A percentile compares a stretch with the other conserved stretches of the same genome.
Conservation (phyloP, 30 jellyfish, hydroid and myxozoan genomes). For the Catostylus mosaicus region DNA sequence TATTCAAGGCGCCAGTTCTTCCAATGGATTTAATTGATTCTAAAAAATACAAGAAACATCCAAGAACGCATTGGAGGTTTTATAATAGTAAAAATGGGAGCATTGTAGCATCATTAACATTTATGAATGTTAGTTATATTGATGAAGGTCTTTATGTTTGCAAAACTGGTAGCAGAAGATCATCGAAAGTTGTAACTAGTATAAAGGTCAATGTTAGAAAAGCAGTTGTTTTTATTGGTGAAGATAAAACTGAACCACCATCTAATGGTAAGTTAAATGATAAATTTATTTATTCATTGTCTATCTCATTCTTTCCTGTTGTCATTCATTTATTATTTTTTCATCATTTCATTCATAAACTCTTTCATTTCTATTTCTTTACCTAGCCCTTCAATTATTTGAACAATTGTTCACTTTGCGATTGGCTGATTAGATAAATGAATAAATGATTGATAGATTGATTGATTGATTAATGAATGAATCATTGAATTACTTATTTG, state of each 20-base stretch:
- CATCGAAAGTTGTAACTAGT: conserved; percentile 5
- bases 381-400: too few relatives aligned
- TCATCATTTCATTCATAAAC: too few relatives aligned
- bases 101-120: conserved; percentile 51
- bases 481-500: not conserved
- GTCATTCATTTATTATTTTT: too few relatives aligned
- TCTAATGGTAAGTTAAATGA: not conserved
- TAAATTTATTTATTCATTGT: not conserved
- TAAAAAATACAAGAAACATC: conserved; percentile 8
- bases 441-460: not conserved
- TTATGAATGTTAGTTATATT: conserved; percentile 33
- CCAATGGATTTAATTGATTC: not conserved
- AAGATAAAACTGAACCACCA: not conserved
- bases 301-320: too few relatives aligned
- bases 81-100: conserved; percentile 36
- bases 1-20: conserved; percentile 53
- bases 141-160: conserved; percentile 65
- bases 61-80: conserved; percentile 48
- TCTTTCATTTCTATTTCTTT: too few relatives aligned
- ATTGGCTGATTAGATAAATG: not conserved
- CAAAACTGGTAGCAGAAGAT: conserved; percentile 34
- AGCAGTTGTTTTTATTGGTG: not conserved
- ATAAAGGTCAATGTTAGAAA: conserved; percentile 10
- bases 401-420: not conserved
- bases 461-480: not conserved